Conservation (phyloP, 2,888 invertebrate genomes). For the Hetaerina titia region DNA sequence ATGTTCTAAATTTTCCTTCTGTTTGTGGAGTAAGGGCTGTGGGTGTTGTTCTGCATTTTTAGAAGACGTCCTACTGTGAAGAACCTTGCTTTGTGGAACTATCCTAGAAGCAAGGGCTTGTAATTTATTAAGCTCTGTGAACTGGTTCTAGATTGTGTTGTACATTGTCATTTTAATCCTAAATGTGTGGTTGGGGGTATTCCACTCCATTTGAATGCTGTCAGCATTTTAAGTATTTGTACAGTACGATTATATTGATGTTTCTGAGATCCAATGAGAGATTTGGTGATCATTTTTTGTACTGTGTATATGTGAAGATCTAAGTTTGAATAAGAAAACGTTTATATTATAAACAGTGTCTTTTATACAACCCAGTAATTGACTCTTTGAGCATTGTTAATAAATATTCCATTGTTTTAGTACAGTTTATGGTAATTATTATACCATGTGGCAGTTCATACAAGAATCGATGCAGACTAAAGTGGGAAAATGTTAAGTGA, state of each 20-base stretch:
- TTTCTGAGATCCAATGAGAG: slow-evolving; percentile 72
- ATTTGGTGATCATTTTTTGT: slow-evolving; percentile 85
- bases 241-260: slow-evolving; percentile 72
- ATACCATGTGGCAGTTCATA: background rate
- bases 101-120: slow-evolving; percentile 41
- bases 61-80: slow-evolving; percentile 50
- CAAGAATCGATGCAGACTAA: too few relatives aligned
- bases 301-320: slow-evolving; percentile 80
- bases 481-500: too few relatives aligned
- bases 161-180: slow-evolving; percentile 66
- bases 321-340: slow-evolving; percentile 83
- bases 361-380: slow-evolving; percentile 75
- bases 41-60: slow-evolving; percentile 59
- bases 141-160: slow-evolving; percentile 60
- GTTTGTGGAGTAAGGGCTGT: slow-evolving; percentile 12
- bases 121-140: slow-evolving; percentile 64
- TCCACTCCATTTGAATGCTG: slow-evolving; percentile 63
- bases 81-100: slow-evolving; percentile 51
- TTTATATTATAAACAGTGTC: slow-evolving; percentile 74
- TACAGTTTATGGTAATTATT: slow-evolving; percentile 48
- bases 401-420: slow-evolving; percentile 67
- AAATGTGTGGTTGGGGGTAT: slow-evolving; percentile 65
- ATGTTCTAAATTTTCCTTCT: slow-evolving; percentile 56
- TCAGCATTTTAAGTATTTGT: slow-evolving; percentile 66
- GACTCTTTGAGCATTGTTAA: slow-evolving; percentile 61